These are phyloP conservation scores for Scopus umbretta DNA, from an alignment of 2,113 vertebrate species.

Conservation along the genomic window DNA sequence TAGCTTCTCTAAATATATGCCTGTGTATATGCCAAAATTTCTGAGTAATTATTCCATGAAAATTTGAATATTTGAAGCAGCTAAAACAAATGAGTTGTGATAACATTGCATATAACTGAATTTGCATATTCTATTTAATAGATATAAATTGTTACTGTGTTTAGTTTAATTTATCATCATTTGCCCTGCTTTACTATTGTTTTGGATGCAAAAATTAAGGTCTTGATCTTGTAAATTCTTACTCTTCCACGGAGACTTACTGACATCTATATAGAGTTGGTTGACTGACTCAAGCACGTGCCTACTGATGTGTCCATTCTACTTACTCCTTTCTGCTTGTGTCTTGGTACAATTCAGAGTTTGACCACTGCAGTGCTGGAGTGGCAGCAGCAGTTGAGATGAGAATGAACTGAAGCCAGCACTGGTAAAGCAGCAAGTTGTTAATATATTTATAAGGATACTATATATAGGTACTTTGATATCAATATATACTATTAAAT, in stretches of 20 bases:
- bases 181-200: background rate
- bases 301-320: background rate
- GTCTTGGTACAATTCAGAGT: background rate
- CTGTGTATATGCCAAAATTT: background rate
- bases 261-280: background rate
- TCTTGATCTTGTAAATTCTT: background rate
- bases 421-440: background rate
- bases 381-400: background rate
- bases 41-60: background rate
- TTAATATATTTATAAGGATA: constrained; percentile 46
- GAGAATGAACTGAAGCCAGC: constrained; percentile 25
- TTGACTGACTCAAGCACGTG: background rate
- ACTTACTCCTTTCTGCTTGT: background rate
- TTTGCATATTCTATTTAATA: background rate
- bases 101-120: background rate
- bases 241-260: background rate
- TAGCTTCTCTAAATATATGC: background rate
- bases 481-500: constrained; percentile 51
- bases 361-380: background rate
- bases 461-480: constrained; percentile 44
- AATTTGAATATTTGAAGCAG: background rate
- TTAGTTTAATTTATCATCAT: constrained; percentile 1
- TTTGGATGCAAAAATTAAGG: background rate
- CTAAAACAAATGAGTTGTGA: background rate
- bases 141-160: background rate